Percentiles rank a stretch among this genome's conserved stretches.
Evolutionary conservation across 2,888 invertebrate genomes (phyloP).

Genomic region (Hesperia comma): DNA sequence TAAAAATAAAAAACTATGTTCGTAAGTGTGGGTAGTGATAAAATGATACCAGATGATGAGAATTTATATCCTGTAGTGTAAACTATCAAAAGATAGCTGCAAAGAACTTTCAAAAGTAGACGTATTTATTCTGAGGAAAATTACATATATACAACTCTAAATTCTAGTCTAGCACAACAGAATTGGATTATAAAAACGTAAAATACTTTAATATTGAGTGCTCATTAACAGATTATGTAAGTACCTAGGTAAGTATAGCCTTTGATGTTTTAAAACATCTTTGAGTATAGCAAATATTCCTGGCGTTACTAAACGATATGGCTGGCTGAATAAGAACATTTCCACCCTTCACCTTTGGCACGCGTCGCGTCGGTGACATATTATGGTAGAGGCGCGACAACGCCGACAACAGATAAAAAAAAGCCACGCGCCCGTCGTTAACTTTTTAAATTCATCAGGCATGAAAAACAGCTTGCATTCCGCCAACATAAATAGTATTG

Average conservation of each 20-base stretch:
- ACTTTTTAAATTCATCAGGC: conserved; percentile 47
- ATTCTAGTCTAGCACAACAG: no score
- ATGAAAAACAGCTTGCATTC: conserved; percentile 23
- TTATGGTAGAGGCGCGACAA: conserved; percentile 65
- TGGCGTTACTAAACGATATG: conserved; percentile 19
- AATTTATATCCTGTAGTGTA: no score
- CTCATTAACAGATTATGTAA: conserved; percentile 53
- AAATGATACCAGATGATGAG: no score
- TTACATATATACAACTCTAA: no score
- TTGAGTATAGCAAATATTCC: conserved; percentile 38
- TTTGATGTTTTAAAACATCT: no score
- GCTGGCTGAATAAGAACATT: conserved; percentile 24
- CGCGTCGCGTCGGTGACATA: conserved; percentile 72
- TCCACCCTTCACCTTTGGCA: conserved; percentile 51
- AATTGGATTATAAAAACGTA: no score
- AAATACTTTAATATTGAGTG: background rate
- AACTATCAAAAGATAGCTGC: no score
- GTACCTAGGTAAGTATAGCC: no score
- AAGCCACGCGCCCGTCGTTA: conserved; percentile 51
- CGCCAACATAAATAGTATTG: conserved; percentile 12
- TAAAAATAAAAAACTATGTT: no score
- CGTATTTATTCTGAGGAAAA: no score
- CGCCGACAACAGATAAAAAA: conserved; percentile 44
- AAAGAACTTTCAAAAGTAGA: no score
- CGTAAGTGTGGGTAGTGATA: no score